Evolutionary conservation across 2,113 vertebrate genomes (phyloP).

Genomic region (Carassius gibelio): DNA sequence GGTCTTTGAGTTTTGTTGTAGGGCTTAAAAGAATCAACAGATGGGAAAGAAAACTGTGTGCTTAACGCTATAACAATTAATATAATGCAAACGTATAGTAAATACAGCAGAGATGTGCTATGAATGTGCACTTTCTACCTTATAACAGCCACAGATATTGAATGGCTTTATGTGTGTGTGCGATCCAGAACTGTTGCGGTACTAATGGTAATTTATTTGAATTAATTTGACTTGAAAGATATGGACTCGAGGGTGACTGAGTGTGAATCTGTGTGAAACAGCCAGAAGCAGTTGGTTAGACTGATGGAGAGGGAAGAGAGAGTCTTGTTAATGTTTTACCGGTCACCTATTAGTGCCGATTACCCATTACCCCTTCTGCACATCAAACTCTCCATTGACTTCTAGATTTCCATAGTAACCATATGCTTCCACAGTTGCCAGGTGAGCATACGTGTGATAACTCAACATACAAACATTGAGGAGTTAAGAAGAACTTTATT

Average conservation of each 20-base stretch:
- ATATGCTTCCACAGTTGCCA: slow-evolving; percentile 43
- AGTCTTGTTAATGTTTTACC: slow-evolving; percentile 59
- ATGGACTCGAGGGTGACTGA: slow-evolving; percentile 42
- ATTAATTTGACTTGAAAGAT: slow-evolving; percentile 53
- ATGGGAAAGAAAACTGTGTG: not conserved
- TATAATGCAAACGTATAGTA: not conserved
- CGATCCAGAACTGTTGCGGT: not conserved
- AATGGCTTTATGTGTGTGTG: slow-evolving; percentile 47
- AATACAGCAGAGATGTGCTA: not conserved
- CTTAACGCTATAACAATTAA: not conserved
- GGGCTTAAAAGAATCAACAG: not conserved
- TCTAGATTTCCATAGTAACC: slow-evolving; percentile 34
- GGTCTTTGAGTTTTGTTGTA: not conserved
- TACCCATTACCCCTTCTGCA: slow-evolving; percentile 51
- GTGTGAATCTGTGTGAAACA: slow-evolving; percentile 6
- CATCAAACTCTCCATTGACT: slow-evolving; percentile 35
- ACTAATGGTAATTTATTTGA: slow-evolving; percentile 54
- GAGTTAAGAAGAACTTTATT: slow-evolving; percentile 47
- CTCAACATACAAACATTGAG: slow-evolving; percentile 19
- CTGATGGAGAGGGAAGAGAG: slow-evolving; percentile 39
- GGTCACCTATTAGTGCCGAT: slow-evolving; percentile 50
- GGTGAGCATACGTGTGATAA: slow-evolving; percentile 31
- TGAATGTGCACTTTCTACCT: not conserved
- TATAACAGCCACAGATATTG: not conserved
- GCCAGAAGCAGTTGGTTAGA: slow-evolving; percentile 47